Evolutionary conservation across 2,797 vertebrate genomes (phyloP).

Genomic region (Cynopterus sphinx): DNA sequence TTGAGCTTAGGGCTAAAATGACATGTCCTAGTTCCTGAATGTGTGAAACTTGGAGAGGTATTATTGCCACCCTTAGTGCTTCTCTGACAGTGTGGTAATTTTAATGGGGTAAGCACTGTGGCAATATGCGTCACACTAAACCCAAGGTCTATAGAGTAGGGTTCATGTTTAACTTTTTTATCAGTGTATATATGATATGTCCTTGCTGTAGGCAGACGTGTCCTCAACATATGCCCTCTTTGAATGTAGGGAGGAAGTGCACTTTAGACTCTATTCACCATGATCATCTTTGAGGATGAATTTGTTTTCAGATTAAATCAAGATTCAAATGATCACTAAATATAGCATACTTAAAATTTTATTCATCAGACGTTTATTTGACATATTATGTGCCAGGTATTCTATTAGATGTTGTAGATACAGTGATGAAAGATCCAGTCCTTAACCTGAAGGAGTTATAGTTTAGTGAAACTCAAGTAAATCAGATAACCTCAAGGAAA

Average conservation of each 20-base stretch:
- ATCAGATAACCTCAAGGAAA: not conserved
- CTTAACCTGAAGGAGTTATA: constrained; percentile 41
- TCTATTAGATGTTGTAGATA: not conserved
- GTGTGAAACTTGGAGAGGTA: not conserved
- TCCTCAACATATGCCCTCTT: constrained; percentile 12
- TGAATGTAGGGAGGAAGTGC: not conserved
- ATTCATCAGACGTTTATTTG: constrained; percentile 40
- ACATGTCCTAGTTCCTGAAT: constrained; percentile 3
- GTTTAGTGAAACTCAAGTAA: constrained; percentile 5
- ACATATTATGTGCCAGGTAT: not conserved
- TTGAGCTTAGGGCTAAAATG: constrained; percentile 21
- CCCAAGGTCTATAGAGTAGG: not conserved
- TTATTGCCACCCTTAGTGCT: not conserved
- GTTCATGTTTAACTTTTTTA: constrained; percentile 37
- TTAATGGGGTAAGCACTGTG: not conserved
- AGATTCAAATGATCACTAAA: constrained; percentile 12
- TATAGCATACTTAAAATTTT: constrained; percentile 21
- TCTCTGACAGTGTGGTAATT: not conserved
- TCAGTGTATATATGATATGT: not conserved
- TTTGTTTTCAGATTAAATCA: constrained; percentile 59
- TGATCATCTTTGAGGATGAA: constrained; percentile 30
- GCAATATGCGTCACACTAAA: not conserved
- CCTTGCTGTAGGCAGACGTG: not conserved
- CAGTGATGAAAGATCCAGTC: constrained; percentile 4
- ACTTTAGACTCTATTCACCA: constrained; percentile 24